Conservation (phyloP, 2,113 vertebrate species). For the Antechinus stuartii region DNA sequence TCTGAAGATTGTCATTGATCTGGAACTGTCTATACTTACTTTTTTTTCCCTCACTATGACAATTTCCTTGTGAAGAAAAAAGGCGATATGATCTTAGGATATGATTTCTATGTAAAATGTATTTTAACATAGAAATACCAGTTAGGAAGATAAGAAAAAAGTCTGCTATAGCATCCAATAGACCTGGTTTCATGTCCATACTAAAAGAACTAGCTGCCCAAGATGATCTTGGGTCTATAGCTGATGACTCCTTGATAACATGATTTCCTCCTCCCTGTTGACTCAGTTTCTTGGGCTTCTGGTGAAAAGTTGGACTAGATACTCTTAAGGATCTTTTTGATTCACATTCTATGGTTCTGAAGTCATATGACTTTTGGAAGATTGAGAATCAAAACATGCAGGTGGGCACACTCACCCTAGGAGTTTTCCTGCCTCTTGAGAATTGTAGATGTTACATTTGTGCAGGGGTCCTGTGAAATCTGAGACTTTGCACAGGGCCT, state of each 20-base stretch:
- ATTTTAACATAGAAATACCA: not conserved
- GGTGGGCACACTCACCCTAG: constrained; percentile 86
- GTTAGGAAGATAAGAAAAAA: not conserved
- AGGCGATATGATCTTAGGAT: not conserved
- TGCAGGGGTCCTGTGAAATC: constrained; percentile 88
- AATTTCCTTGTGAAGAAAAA: not conserved
- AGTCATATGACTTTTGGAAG: not conserved
- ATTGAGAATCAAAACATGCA: not conserved
- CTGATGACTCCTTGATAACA: not conserved
- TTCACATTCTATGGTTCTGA: not conserved
- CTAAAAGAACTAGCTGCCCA: not conserved
- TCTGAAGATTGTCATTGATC: not conserved
- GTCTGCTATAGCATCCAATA: not conserved
- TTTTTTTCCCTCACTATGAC: not conserved
- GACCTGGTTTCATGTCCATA: not conserved
- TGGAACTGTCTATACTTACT: not conserved
- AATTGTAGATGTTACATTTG: constrained; percentile 92
- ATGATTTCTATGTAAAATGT: not conserved
- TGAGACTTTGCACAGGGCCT: constrained; percentile 89
- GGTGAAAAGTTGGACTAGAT: not conserved
- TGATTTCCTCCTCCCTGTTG: not conserved
- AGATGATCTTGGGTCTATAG: not conserved
- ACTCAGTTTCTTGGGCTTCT: constrained; percentile 19
- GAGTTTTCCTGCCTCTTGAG: constrained; percentile 88
- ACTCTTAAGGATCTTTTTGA: not conserved